Percentiles rank a stretch among this genome's conserved stretches.
Evolutionary conservation across 2,113 vertebrate species (phyloP).

Genomic region (Seriola dumerili): DNA sequence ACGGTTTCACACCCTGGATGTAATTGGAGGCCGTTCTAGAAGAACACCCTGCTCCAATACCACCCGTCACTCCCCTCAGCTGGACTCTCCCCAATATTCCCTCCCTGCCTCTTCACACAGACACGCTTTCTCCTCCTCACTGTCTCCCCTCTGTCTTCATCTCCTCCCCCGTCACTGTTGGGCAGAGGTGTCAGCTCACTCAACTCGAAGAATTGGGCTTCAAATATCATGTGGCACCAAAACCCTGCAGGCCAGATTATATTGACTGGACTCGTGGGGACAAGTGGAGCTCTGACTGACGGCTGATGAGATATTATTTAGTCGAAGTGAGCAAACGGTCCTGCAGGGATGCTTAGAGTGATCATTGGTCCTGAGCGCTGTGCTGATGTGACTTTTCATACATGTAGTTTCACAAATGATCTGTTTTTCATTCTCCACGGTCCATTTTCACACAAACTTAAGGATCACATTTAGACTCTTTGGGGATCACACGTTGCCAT

Average conservation of each 20-base stretch:
- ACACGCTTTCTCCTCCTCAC: constrained; percentile 15
- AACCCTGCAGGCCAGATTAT: constrained; percentile 13
- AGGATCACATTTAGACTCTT: constrained; percentile 4
- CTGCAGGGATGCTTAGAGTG: background rate
- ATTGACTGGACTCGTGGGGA: background rate
- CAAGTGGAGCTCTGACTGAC: constrained; percentile 26
- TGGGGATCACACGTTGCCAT: background rate
- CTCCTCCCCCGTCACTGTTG: constrained; percentile 23
- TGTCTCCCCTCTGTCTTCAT: constrained; percentile 21
- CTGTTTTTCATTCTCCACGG: background rate
- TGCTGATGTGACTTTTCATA: constrained; percentile 9
- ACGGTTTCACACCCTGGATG: constrained; percentile 66
- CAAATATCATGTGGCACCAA: constrained; percentile 9
- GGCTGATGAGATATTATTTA: constrained; percentile 18
- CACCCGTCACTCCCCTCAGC: constrained; percentile 33
- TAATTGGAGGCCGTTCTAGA: constrained; percentile 64
- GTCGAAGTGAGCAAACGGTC: constrained; percentile 8
- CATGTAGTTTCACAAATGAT: background rate
- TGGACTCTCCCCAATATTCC: constrained; percentile 14
- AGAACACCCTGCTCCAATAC: constrained; percentile 38
- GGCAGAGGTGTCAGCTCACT: constrained; percentile 30
- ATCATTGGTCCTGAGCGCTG: background rate
- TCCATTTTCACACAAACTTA: constrained; percentile 13
- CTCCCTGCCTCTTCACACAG: background rate
- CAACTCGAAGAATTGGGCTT: constrained; percentile 14